Evolutionary conservation across 37 sponge, comb jelly and placozoan genomes (phyloP).

Genomic region (Chondrosia reniformis): DNA sequence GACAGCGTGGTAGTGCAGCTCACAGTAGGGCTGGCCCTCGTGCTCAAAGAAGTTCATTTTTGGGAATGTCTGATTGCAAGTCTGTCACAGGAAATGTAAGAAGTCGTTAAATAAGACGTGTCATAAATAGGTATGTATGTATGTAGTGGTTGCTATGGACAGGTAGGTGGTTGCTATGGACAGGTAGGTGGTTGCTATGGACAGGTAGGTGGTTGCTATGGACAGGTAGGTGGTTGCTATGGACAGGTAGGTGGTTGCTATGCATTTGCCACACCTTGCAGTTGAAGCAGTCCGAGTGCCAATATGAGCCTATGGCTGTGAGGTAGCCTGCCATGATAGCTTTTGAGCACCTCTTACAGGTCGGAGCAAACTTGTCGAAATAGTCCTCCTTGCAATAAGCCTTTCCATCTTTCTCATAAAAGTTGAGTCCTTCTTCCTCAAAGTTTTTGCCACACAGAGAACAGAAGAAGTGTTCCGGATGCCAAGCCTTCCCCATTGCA

Average conservation of each 20-base stretch:
- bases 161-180: no score
- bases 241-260: no score
- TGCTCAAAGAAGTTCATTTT: slow-evolving; percentile 91
- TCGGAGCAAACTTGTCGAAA: slow-evolving; percentile 95
- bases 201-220: no score
- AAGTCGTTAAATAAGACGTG: no score
- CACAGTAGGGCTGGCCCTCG: slow-evolving; percentile 95
- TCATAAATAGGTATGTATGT: no score
- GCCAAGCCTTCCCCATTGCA: slow-evolving; percentile 96
- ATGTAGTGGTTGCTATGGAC: no score
- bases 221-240: no score
- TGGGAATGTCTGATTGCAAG: slow-evolving; percentile 82
- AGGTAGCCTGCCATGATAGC: slow-evolving; percentile 94
- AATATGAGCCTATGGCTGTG: slow-evolving; percentile 84
- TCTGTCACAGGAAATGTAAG: slow-evolving; percentile 54
- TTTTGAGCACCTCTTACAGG: slow-evolving; percentile 84
- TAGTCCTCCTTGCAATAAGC: slow-evolving; percentile 96
- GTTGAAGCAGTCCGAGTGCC: slow-evolving; percentile 97
- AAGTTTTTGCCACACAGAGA: slow-evolving; percentile 92
- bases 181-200: no score
- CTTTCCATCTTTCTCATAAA: slow-evolving; percentile 82
- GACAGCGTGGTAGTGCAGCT: slow-evolving; percentile 93
- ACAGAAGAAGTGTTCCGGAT: slow-evolving; percentile 99
- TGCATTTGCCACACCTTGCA: slow-evolving; percentile 88
- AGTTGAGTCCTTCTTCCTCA: slow-evolving; percentile 84